Conservation (phyloP, 2,797 vertebrate species). For the Notolabrus celidotus region DNA sequence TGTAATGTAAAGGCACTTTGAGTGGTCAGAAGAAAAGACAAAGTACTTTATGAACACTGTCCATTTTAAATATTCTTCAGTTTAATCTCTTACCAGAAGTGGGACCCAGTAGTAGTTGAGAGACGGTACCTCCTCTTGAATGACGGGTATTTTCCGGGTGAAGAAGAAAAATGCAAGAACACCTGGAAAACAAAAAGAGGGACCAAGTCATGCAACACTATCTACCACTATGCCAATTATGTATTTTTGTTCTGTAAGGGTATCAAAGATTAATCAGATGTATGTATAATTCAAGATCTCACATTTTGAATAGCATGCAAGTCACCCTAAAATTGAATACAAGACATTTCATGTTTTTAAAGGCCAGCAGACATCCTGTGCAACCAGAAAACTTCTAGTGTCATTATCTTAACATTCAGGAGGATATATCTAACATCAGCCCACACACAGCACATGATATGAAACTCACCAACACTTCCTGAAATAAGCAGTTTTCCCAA, state of each 20-base stretch:
- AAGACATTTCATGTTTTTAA: background rate
- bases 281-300: too few species aligned
- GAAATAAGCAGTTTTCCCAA: slow-evolving; percentile 95
- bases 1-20: too few species aligned
- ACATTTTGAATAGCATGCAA: too few species aligned
- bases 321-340: background rate
- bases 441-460: slow-evolving; percentile 2
- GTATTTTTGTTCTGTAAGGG: background rate
- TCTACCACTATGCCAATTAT: background rate
- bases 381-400: too few species aligned
- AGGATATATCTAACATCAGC: background rate
- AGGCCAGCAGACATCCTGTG: background rate
- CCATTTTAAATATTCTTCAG: background rate
- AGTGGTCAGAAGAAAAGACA: too few species aligned
- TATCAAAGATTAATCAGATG: too few species aligned
- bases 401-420: slow-evolving; percentile 10
- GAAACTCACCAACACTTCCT: slow-evolving; percentile 92
- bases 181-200: slow-evolving; percentile 81
- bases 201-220: background rate
- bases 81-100: slow-evolving; percentile 88
- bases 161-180: slow-evolving; percentile 95
- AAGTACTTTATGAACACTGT: too few species aligned
- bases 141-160: slow-evolving; percentile 88
- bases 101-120: slow-evolving; percentile 98
- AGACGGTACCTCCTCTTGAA: slow-evolving; percentile 88